Base-by-base conservation (phyloP, 2,113 vertebrate genomes). In the Amphilophus citrinellus region DNA sequence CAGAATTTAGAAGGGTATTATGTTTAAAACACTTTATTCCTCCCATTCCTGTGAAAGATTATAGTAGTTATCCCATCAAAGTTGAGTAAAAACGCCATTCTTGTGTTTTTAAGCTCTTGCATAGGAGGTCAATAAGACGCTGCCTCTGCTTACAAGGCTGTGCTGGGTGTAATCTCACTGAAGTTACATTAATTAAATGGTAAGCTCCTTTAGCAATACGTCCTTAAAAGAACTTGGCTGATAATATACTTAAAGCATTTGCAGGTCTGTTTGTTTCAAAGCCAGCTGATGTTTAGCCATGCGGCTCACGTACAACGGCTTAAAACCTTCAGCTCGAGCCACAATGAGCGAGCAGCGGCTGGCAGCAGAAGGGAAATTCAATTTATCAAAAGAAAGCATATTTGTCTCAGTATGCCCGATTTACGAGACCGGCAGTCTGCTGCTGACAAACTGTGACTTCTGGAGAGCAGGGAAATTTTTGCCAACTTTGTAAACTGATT, bases 181-280 rank as follows among this genome's bases (percentile, higher is more conserved):
- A 97, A 98, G 97, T 98, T 98, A 98, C 98, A 98, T 98, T 98
- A 98, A 99, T 98, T 98, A 98, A 93, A 99, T 98, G 97, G 97
- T 99, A 99, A 99, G 97, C 98, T 98, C 96, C 98, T 99, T 98
- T 97, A 97, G 98, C 98, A 97, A 97, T 96, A 96, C 96, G 96
- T 97, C 97, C 97, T 95, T 97, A 96, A 98, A 98, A 98, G 97
- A 98, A 98, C 97, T 97, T 96, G 97, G 95, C 97, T 96, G 97
- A 98, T 98, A 98, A 99, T 98, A 97, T 97, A 98, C 98, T 99
- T 98, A 97, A 96, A 97, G 97, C 95, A 95, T 96, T 96, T 89
- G 96, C 95, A 96, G 82, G 96, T 27, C 96, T 97, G 97, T 97
- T 98, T 98, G 97, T 97, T 97, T 96, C 97, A 96, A 96, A 96